A percentile compares a stretch with the other conserved stretches of the same genome.
Evolutionary conservation across 2,797 vertebrate species (phyloP).

Genomic region (Enteromius trimaculatus): DNA sequence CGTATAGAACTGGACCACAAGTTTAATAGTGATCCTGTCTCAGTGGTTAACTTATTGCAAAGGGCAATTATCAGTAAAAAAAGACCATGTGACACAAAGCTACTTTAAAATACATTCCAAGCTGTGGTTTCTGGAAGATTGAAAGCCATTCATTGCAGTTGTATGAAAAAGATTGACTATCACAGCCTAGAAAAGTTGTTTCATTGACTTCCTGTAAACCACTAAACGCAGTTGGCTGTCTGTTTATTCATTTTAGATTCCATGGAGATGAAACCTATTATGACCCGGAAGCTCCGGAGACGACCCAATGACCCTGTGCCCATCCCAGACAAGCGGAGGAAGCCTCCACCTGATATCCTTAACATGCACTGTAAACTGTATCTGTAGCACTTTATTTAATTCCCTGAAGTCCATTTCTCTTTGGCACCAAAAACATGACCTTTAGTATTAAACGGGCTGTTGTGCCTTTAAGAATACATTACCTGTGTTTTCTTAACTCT

Average conservation of each 20-base stretch:
- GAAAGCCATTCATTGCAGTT: neutral
- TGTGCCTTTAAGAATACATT: neutral
- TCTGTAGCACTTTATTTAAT: neutral
- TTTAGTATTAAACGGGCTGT: neutral
- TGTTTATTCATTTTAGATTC: conserved; percentile 81
- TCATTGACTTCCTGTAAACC: neutral
- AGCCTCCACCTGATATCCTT: conserved; percentile 99
- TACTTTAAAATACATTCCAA: neutral
- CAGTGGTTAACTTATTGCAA: neutral
- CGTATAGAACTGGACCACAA: neutral
- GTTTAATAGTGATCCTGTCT: neutral
- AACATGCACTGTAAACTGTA: neutral
- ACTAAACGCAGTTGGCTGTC: neutral
- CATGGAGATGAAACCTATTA: conserved; percentile 98
- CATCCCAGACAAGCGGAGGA: conserved; percentile 96
- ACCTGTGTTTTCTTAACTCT: conserved; percentile 73
- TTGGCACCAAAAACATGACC: neutral
- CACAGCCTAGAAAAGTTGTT: neutral
- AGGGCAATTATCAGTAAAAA: neutral
- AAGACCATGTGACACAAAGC: neutral
- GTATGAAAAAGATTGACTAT: neutral
- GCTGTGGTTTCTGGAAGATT: neutral
- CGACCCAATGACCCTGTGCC: conserved; percentile 97
- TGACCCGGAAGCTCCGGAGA: conserved; percentile 94
- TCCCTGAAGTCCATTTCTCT: neutral